phyloP scores from a whole-genome alignment of 2,888 invertebrate species.

The Molanna angustata region DNA sequence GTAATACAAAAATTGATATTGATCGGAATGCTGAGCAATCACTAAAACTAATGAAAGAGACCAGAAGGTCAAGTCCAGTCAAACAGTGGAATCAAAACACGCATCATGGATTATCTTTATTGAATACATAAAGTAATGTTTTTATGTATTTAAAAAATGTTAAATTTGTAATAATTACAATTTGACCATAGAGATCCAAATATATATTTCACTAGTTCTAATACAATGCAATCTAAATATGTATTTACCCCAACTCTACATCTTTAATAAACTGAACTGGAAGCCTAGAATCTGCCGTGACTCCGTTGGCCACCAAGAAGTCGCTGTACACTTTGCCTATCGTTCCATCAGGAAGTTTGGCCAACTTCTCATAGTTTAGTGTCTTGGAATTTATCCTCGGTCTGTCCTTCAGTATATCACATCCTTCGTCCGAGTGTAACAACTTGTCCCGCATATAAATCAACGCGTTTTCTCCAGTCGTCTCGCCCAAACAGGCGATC shows the following conservation, averaged over 20 bases:
- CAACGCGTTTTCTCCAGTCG: constrained; percentile 74
- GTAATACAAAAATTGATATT: too few relatives aligned
- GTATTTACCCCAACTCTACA: constrained; percentile 78
- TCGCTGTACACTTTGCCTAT: constrained; percentile 83
- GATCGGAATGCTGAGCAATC: too few relatives aligned
- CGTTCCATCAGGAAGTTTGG: constrained; percentile 71
- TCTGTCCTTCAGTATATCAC: constrained; percentile 67
- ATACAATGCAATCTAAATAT: too few relatives aligned
- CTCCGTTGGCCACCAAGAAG: constrained; percentile 80
- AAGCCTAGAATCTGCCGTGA: constrained; percentile 88
- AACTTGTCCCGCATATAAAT: constrained; percentile 71
- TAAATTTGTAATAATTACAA: too few relatives aligned
- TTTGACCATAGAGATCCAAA: too few relatives aligned
- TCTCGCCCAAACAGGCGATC: constrained; percentile 94
- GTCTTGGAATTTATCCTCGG: constrained; percentile 86
- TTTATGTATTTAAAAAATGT: too few relatives aligned
- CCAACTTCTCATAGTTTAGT: constrained; percentile 70
- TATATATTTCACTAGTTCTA: too few relatives aligned
- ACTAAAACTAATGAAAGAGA: too few relatives aligned
- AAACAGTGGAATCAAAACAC: too few relatives aligned
- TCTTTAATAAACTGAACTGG: constrained; percentile 91
- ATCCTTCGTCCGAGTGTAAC: constrained; percentile 74
- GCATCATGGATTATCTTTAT: too few relatives aligned
- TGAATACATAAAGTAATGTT: too few relatives aligned
- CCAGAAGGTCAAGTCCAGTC: too few relatives aligned